Evolutionary conservation across 2,888 invertebrate genomes (phyloP).

Genomic region (Drosophila mimetica): DNA sequence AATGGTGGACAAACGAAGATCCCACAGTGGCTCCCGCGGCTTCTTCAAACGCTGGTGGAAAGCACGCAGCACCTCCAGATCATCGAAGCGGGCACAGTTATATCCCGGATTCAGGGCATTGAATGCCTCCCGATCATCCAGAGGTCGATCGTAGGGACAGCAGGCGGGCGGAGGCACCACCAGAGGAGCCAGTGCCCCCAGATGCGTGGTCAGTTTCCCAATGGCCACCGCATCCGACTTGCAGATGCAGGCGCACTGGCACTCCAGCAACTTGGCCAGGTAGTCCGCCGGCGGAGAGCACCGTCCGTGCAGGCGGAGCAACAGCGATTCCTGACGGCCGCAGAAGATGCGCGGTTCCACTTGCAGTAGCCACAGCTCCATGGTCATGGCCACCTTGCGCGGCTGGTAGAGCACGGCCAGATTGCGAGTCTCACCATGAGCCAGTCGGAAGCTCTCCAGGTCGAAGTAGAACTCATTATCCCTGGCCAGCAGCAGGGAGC

Average conservation of each 20-base stretch:
- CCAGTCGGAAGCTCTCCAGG: constrained; percentile 66
- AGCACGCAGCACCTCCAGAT: constrained; percentile 59
- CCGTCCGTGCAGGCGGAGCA: constrained; percentile 64
- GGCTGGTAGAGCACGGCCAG: constrained; percentile 75
- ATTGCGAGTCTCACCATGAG: constrained; percentile 52
- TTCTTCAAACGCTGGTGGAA: constrained; percentile 59
- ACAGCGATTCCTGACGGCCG: constrained; percentile 57
- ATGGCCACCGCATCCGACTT: constrained; percentile 48
- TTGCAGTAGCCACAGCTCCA: constrained; percentile 71
- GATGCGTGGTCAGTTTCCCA: constrained; percentile 37
- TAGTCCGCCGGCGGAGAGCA: constrained; percentile 71
- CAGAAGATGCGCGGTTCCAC: constrained; percentile 73
- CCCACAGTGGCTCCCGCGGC: constrained; percentile 65
- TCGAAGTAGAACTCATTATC: constrained; percentile 78
- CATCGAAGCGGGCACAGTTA: constrained; percentile 61
- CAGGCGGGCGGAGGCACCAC: constrained; percentile 46
- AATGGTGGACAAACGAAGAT: constrained; percentile 54
- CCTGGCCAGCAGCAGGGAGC: constrained; percentile 52
- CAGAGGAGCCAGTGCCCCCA: constrained; percentile 56
- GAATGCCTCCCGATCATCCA: constrained; percentile 66
- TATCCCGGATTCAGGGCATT: constrained; percentile 64
- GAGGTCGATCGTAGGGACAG: constrained; percentile 59
- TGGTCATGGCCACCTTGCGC: constrained; percentile 63
- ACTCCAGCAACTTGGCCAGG: constrained; percentile 50
- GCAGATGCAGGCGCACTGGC: constrained; percentile 47